Base-by-base conservation (phyloP, 2,888 invertebrate species). In the Lepidonotus clava region DNA sequence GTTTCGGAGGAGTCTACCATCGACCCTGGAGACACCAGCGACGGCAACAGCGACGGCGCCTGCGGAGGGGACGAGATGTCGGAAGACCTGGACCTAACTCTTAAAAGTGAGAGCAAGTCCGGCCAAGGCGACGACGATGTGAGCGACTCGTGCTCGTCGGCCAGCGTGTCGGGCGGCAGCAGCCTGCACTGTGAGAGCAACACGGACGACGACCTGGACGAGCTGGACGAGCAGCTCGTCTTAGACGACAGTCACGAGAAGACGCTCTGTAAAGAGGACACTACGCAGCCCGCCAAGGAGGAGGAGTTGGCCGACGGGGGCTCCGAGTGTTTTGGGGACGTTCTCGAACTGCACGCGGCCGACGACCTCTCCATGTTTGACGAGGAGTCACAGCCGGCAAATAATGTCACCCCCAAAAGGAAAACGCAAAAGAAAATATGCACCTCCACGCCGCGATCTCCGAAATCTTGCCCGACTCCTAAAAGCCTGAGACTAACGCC, bases 51-150 rank as follows among this genome's bases (percentile, higher is more conserved):
- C 24, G 71, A 71, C 11, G 71, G 71, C 11, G 71, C 34, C 18
- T 71, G 71, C 18, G 71, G 21, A 36, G 71, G 71, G 14, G 71
- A 71, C 18, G 71, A 71, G 36, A 71, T 71, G 71, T 71, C 71
- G 18, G 71, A 71, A 36, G 71, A 71, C 38, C 71, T 11, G 34
- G 71, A 71, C 4, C 8, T 38, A 21, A 71, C 38, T 1, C 71
- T 71, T 71, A n/a, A 36, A 8, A 38, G 38, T 14, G 38, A 71
- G 14, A 2, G 34, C 38, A 71, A 71, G n/a, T n/a, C 8, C n/a
- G 56, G 14, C n/a, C 5, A 56, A 18, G 21, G 38, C 0, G 71
- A 71, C 21, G n/a, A 71, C 18, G 71, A 34, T 2, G 11, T 8
- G 0, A 61, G 11, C n/a, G 71, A 71, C 38, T 36, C 71, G 38